Base-by-base conservation (phyloP, 92 coral and sea anemone species). In the Palythoa caribaeorum region DNA sequence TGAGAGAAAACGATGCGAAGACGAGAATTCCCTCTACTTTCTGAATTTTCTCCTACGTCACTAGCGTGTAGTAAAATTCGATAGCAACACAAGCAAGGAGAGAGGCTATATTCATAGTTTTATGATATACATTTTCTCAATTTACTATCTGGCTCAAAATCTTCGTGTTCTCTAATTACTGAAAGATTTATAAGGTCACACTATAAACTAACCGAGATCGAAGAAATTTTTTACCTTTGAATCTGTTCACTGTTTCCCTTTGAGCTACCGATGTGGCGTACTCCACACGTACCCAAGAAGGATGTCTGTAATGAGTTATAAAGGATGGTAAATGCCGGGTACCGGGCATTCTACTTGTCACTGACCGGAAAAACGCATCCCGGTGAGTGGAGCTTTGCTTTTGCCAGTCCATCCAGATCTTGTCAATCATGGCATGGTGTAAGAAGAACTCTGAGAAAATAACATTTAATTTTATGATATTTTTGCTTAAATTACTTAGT, bases 351-450 rank as follows among this genome's bases (percentile, higher is more conserved):
- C 20, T 53, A 20, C 20, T 57, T 1, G 72, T 73, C 3, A 94
- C 55, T 4, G 72, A 48, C 0, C 87, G 66, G 77, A 94, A 94
- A 81, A 66, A 87, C 0, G 84, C 93, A 40, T 89, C 84, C 10
- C 78, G 90, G 79, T 94, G 94, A 3, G 47, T 68, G 62, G 83
- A 36, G 35, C 98, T 83, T 40, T 88, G 84, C 79, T 70, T 88
- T 66, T 96, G 98, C 98, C 98, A 96, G 71, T 96, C 98, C 17
- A 37, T 76, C 98, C 98, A 96, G 76, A 94, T 83, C 90, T 70
- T 44, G 50, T 80, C 85, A 16, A 80, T 9, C 74, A 80, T 62
- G 55, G 85, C 85, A 20, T 80, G 85, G 55, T 80, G 85, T 16
- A 80, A 38, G 60, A 80, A 80, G 55, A 80, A 80, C 20, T 80